phyloP scores from a whole-genome alignment of 2,797 vertebrate species.

The Alcedo quadribrachys region DNA sequence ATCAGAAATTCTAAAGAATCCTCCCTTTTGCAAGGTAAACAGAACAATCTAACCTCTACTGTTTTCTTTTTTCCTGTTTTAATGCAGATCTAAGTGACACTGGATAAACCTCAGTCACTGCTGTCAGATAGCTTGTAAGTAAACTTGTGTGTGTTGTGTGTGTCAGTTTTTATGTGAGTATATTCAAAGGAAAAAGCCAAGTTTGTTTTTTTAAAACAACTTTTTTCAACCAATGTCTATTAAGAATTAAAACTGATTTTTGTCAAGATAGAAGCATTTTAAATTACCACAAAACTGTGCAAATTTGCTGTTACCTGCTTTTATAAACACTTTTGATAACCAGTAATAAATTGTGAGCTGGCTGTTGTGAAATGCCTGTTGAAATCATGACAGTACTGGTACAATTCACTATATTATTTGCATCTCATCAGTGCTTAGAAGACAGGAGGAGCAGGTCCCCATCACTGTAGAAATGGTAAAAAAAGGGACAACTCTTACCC shows the following conservation, averaged over 20 bases:
- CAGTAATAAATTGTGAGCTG: neutral
- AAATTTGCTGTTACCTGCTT: neutral
- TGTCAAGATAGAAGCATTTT: neutral
- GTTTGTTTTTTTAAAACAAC: neutral
- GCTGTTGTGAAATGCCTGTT: neutral
- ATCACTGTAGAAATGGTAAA: neutral
- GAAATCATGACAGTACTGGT: neutral
- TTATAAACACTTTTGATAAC: neutral
- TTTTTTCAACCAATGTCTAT: neutral
- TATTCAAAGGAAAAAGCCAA: neutral
- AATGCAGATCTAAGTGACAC: neutral
- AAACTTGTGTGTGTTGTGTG: accelerated
- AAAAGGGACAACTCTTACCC: neutral
- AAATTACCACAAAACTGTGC: neutral
- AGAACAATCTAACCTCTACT: neutral
- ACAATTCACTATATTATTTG: neutral
- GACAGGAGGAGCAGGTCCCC: neutral
- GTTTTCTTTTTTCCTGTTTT: neutral
- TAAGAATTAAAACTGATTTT: neutral
- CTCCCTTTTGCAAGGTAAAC: neutral
- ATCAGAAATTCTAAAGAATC: neutral
- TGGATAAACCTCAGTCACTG: neutral
- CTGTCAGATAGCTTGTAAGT: conserved; percentile 53
- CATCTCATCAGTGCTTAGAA: neutral
- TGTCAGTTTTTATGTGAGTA: neutral